Evolutionary conservation across 2,797 vertebrate species (phyloP).

Genomic region (Gorsachius magnificus): DNA sequence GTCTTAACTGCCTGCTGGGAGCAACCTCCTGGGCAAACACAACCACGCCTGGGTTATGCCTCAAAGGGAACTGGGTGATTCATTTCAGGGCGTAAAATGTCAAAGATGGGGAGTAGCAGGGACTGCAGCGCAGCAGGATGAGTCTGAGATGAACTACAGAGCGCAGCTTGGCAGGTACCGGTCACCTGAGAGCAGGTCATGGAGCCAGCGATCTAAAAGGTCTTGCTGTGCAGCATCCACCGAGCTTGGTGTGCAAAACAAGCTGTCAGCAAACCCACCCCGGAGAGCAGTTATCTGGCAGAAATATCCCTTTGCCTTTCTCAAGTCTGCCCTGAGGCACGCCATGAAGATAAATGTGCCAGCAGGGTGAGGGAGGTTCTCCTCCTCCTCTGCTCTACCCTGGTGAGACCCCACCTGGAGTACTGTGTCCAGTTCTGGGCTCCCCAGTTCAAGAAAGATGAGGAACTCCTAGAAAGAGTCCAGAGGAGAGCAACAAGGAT

Average conservation of each 20-base stretch:
- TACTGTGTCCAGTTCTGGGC: no score
- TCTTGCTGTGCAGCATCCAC: not conserved
- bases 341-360: not conserved
- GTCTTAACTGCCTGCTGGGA: not conserved
- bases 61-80: not conserved
- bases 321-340: not conserved
- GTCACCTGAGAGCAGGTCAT: not conserved
- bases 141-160: not conserved
- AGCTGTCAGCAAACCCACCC: not conserved
- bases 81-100: not conserved
- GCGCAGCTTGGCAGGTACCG: accelerated
- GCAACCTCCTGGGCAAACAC: constrained; percentile 6
- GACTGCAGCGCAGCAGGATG: not conserved
- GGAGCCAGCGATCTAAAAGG: not conserved
- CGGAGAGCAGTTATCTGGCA: not conserved
- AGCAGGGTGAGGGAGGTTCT: no score
- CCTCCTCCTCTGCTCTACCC: no score
- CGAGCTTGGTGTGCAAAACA: not conserved
- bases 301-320: not conserved
- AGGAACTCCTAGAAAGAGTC: no score
- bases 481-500: no score
- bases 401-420: no score
- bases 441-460: no score
- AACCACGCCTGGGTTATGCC: constrained; percentile 23
- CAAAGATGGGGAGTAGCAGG: not conserved